phyloP scores from a whole-genome alignment of 2,113 vertebrate species.

The Brachypodius melanocephalos region DNA sequence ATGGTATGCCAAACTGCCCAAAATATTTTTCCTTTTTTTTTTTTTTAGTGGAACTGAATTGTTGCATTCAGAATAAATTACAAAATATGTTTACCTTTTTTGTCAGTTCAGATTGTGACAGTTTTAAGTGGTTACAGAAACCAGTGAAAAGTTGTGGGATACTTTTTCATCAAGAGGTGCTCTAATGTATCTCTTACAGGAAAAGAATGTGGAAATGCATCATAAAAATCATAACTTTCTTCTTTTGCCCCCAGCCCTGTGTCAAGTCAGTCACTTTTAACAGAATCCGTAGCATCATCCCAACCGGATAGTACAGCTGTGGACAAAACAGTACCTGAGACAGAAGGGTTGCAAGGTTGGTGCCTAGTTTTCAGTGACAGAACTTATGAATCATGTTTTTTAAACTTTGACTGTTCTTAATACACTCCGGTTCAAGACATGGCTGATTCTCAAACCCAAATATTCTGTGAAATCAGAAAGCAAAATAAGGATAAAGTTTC shows the following conservation, averaged over 20 bases:
- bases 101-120: neutral
- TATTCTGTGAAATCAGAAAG: neutral
- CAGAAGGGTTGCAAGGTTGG: constrained; percentile 82
- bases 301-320: constrained; percentile 73
- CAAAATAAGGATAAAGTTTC: neutral
- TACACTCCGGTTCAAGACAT: neutral
- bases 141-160: neutral
- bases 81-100: neutral
- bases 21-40: neutral
- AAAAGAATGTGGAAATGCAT: neutral
- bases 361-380: neutral
- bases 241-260: constrained; percentile 64
- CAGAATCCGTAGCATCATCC: constrained; percentile 77
- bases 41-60: neutral
- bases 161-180: neutral
- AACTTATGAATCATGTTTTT: neutral
- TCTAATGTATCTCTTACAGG: neutral
- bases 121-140: neutral
- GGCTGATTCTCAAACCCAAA: neutral
- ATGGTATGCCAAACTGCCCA: neutral
- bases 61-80: neutral
- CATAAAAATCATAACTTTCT: neutral
- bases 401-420: neutral
- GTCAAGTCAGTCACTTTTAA: constrained; percentile 77
- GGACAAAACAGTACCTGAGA: constrained; percentile 77